A percentile compares a stretch with the other conserved stretches of the same genome.
Conservation (phyloP, 1,140 invertebrate genomes). For the Chrysomallon squamiferum region DNA sequence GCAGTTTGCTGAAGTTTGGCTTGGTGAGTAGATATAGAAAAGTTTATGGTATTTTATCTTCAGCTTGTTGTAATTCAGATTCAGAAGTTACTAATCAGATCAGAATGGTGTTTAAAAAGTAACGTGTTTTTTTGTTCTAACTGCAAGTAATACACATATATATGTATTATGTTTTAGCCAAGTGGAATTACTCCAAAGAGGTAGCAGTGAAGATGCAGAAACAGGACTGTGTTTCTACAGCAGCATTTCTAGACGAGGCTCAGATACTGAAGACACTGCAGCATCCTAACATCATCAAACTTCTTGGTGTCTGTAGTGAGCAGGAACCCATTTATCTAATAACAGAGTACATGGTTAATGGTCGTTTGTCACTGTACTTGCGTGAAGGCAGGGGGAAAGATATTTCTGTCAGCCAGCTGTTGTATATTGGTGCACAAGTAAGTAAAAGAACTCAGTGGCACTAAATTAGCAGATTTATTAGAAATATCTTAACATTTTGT, state of each 20-base stretch:
- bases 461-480: no score
- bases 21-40: slow-evolving; percentile 28
- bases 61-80: no score
- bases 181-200: slow-evolving; percentile 89
- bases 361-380: slow-evolving; percentile 51
- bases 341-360: slow-evolving; percentile 77
- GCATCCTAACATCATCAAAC: slow-evolving; percentile 90
- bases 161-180: slow-evolving; percentile 66
- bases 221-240: slow-evolving; percentile 94
- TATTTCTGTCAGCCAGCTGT: slow-evolving; percentile 38
- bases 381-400: slow-evolving; percentile 48
- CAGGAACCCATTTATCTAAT: slow-evolving; percentile 99
- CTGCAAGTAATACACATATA: no score
- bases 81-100: no score
- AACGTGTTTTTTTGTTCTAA: no score
- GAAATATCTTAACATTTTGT: no score
- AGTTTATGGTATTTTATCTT: not conserved
- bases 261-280: slow-evolving; percentile 98
- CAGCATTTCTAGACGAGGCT: slow-evolving; percentile 95
- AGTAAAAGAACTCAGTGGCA: no score
- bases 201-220: slow-evolving; percentile 95
- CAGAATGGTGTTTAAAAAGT: no score
- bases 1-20: slow-evolving; percentile 58
- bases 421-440: slow-evolving; percentile 57
- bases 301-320: slow-evolving; percentile 97